A percentile compares a stretch with the other conserved stretches of the same genome.
These are phyloP conservation scores for Microplitis manilae DNA, from an alignment of 2,888 invertebrate species.

Conservation along the genomic window DNA sequence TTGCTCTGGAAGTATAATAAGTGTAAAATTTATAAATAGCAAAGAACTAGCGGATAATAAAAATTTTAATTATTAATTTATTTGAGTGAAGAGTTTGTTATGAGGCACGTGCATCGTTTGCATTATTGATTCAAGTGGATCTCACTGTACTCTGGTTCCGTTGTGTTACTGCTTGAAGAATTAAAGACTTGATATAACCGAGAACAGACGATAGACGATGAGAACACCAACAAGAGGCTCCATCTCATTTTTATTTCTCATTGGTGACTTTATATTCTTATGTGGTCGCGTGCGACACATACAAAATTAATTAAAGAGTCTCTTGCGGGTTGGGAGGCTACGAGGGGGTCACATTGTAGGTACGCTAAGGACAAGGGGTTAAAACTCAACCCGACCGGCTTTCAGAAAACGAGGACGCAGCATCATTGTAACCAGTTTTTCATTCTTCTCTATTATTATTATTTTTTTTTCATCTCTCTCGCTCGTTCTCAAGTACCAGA, in stretches of 20 bases:
- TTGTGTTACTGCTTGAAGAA: conserved; percentile 18
- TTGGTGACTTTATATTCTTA: conserved; percentile 58
- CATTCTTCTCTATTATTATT: too few relatives aligned
- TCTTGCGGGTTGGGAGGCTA: conserved; percentile 43
- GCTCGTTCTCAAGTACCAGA: too few relatives aligned
- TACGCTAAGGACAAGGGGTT: conserved; percentile 13
- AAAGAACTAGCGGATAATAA: background rate
- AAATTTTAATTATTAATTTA: conserved; percentile 9
- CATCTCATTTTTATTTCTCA: conserved; percentile 7
- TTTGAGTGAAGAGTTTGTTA: conserved; percentile 37
- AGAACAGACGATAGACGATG: background rate
- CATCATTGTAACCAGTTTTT: too few relatives aligned
- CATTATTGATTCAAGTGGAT: conserved; percentile 65
- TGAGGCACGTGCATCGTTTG: conserved; percentile 62
- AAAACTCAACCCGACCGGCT: conserved; percentile 6
- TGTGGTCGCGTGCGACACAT: conserved; percentile 57
- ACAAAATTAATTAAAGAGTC: conserved; percentile 68
- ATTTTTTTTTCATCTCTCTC: too few relatives aligned
- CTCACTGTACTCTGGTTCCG: conserved; percentile 32
- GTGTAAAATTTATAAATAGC: background rate
- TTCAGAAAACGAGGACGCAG: too few relatives aligned
- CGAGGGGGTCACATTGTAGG: conserved; percentile 45
- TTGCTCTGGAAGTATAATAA: too few relatives aligned
- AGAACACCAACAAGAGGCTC: conserved; percentile 21
- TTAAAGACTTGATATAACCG: background rate